phyloP scores from a whole-genome alignment of 2,888 invertebrate genomes.

The Cheiracanthium punctorium region DNA sequence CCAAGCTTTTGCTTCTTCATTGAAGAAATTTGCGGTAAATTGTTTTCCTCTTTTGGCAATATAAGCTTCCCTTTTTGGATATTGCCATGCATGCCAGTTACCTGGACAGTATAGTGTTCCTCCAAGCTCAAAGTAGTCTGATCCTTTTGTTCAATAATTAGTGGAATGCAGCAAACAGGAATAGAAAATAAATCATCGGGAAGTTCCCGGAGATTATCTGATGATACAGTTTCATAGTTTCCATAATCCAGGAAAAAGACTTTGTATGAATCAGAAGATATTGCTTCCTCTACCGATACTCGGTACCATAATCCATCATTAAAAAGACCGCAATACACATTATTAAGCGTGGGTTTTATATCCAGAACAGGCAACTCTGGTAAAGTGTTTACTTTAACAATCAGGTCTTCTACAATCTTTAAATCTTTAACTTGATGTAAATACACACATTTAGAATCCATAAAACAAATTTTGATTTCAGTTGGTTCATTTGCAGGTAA shows the following conservation, averaged over 20 bases:
- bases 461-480: background rate
- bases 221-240: conserved; percentile 13
- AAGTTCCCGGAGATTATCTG: conserved; percentile 24
- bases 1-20: conserved; percentile 16
- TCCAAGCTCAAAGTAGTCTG: background rate
- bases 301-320: conserved; percentile 36
- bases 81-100: background rate
- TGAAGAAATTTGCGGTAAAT: background rate
- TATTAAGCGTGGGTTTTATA: background rate
- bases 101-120: background rate
- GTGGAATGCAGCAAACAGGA: conserved; percentile 35
- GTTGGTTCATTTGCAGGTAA: background rate
- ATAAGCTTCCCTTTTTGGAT: background rate
- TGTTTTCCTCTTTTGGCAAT: too few relatives aligned
- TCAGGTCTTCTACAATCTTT: background rate
- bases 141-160: background rate
- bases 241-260: conserved; percentile 48
- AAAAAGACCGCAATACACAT: conserved; percentile 35
- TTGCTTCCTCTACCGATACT: conserved; percentile 12
- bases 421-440: conserved; percentile 23
- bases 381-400: conserved; percentile 4
- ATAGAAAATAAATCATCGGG: conserved; percentile 16
- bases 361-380: background rate
- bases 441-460: conserved; percentile 16
- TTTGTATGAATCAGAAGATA: background rate